Evolutionary conservation across 2,113 vertebrate genomes (phyloP).

Genomic region (Vimba vimba): DNA sequence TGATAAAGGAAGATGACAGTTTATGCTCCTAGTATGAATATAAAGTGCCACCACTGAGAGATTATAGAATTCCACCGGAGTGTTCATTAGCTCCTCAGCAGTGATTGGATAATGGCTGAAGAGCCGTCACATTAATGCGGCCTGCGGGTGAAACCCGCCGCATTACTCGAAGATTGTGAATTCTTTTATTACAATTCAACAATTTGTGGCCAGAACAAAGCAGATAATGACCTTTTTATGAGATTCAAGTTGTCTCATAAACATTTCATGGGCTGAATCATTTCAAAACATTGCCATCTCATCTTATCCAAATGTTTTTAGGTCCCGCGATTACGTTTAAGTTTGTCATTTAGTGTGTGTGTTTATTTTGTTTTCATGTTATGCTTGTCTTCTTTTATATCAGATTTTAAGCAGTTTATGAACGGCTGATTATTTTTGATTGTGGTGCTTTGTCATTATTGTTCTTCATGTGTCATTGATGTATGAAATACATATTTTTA

Average conservation of each 20-base stretch:
- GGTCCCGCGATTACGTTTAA: not conserved
- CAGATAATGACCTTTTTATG: constrained; percentile 33
- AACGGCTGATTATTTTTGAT: constrained; percentile 5
- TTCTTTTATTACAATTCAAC: constrained; percentile 36
- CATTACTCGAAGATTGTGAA: constrained; percentile 21
- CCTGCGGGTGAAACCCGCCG: constrained; percentile 4
- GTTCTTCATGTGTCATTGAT: constrained; percentile 9
- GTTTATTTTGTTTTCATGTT: constrained; percentile 9
- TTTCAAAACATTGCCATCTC: constrained; percentile 33
- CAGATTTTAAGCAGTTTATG: not conserved
- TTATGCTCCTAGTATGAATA: constrained; percentile 33
- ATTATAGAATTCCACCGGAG: constrained; percentile 29
- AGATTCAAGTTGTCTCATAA: constrained; percentile 25
- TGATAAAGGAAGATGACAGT: constrained; percentile 44
- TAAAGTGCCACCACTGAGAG: constrained; percentile 33
- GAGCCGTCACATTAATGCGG: constrained; percentile 1
- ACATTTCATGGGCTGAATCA: constrained; percentile 5
- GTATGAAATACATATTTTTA: not conserved
- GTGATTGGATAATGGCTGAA: constrained; percentile 32
- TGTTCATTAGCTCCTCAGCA: constrained; percentile 34
- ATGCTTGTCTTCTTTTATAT: not conserved
- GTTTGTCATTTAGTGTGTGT: not conserved
- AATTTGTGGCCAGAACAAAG: constrained; percentile 27
- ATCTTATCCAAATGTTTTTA: not conserved
- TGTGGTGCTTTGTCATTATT: not conserved